phyloP scores from a whole-genome alignment of 2,797 vertebrate genomes.

The Falco rusticolus region DNA sequence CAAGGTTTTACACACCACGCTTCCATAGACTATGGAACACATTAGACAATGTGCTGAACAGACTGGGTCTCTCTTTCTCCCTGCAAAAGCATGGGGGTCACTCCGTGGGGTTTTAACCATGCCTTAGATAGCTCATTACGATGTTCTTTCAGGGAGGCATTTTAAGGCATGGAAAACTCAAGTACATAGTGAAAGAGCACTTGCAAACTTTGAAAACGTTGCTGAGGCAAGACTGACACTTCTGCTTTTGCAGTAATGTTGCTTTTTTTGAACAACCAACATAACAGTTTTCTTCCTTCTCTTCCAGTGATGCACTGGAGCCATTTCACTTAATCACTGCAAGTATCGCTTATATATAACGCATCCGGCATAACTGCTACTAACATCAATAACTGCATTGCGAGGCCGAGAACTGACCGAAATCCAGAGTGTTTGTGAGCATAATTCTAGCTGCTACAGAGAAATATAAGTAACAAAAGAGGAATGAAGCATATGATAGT shows the following conservation, averaged over 20 bases:
- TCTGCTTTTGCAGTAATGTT: neutral
- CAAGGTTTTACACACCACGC: neutral
- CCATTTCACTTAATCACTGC: neutral
- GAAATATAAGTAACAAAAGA: neutral
- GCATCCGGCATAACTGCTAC: neutral
- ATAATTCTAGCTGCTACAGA: neutral
- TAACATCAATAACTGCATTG: neutral
- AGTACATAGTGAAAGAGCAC: neutral
- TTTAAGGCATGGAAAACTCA: neutral
- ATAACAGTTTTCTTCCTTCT: neutral
- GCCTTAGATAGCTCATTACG: neutral
- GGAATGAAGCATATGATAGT: neutral
- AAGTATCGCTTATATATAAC: neutral
- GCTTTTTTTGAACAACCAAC: neutral
- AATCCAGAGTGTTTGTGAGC: neutral
- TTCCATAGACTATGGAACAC: neutral
- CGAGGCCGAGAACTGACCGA: neutral
- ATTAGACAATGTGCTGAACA: neutral
- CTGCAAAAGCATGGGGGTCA: neutral
- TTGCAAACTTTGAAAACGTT: neutral
- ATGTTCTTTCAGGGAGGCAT: neutral
- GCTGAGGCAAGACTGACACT: neutral
- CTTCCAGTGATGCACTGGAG: neutral
- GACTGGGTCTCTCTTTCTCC: neutral
- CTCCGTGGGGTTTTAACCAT: neutral